A percentile compares a stretch with the other conserved stretches of the same genome.
Evolutionary conservation across 1,140 invertebrate genomes (phyloP).

Genomic region (Danaus melanippus): DNA sequence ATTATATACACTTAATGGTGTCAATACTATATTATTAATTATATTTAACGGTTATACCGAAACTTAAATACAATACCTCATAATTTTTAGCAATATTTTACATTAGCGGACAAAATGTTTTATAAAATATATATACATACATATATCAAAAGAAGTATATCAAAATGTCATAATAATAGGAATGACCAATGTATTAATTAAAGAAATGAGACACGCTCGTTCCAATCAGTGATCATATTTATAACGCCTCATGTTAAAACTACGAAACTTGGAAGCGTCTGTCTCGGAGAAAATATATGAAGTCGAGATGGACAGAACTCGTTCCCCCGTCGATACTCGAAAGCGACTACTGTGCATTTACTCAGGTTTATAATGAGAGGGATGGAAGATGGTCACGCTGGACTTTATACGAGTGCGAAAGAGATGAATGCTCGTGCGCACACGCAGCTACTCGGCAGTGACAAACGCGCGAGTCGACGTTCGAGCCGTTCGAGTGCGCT

Average conservation of each 20-base stretch:
- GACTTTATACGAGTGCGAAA: constrained; percentile 18
- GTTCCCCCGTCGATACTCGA: constrained; percentile 53
- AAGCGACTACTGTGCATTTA: constrained; percentile 63
- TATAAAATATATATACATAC: too few species aligned
- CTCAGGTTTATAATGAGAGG: constrained; percentile 30
- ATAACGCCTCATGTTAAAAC: constrained; percentile 52
- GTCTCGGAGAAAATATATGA: constrained; percentile 52
- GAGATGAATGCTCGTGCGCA: constrained; percentile 45
- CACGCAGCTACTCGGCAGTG: constrained; percentile 53
- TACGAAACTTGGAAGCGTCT: constrained; percentile 45
- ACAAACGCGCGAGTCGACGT: constrained; percentile 41
- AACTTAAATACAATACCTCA: too few species aligned
- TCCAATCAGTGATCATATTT: constrained; percentile 43
- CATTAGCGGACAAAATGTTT: too few species aligned
- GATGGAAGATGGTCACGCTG: constrained; percentile 20
- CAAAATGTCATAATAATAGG: constrained; percentile 18
- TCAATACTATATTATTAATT: too few species aligned
- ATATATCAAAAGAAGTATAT: constrained; percentile 3
- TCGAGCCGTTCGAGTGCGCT: constrained; percentile 48
- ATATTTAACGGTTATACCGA: too few species aligned
- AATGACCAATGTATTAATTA: constrained; percentile 37
- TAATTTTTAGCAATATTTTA: too few species aligned
- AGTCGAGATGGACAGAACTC: constrained; percentile 60
- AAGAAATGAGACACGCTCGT: constrained; percentile 41
- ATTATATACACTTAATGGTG: too few species aligned